Evolutionary conservation across 2,888 invertebrate species (phyloP).

Genomic region (Chrysolina americana): DNA sequence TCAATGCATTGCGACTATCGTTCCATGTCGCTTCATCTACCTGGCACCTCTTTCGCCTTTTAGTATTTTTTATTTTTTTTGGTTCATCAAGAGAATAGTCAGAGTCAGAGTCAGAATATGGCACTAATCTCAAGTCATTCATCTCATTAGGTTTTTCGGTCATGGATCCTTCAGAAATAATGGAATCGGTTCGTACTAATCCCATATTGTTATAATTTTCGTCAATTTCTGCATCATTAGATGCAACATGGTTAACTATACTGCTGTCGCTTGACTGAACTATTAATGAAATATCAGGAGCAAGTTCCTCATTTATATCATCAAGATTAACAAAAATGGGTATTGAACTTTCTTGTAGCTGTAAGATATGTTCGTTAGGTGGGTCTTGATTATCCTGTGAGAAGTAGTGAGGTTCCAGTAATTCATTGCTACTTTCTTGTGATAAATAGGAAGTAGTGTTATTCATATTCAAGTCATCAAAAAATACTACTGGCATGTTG

Average conservation of each 20-base stretch:
- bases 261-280: not conserved
- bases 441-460: not conserved
- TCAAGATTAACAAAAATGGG: not conserved
- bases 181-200: not conserved
- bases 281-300: not conserved
- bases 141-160: not conserved
- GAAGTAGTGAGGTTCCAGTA: conserved; percentile 1
- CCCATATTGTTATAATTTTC: not conserved
- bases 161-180: not conserved
- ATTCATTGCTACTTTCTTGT: not conserved
- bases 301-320: not conserved
- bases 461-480: not conserved
- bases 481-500: not conserved
- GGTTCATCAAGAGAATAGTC: not conserved
- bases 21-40: not conserved
- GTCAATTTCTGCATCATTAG: not conserved
- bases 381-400: not conserved
- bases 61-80: not conserved
- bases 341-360: not conserved
- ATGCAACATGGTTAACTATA: not conserved
- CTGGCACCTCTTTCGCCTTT: not conserved
- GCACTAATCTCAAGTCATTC: not conserved
- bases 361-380: not conserved
- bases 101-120: not conserved
- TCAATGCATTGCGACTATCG: not conserved